These are phyloP conservation scores for Aurelia sp. DNA, from an alignment of 30 jellyfish, hydroid and myxozoan genomes.

Conservation along the genomic window DNA sequence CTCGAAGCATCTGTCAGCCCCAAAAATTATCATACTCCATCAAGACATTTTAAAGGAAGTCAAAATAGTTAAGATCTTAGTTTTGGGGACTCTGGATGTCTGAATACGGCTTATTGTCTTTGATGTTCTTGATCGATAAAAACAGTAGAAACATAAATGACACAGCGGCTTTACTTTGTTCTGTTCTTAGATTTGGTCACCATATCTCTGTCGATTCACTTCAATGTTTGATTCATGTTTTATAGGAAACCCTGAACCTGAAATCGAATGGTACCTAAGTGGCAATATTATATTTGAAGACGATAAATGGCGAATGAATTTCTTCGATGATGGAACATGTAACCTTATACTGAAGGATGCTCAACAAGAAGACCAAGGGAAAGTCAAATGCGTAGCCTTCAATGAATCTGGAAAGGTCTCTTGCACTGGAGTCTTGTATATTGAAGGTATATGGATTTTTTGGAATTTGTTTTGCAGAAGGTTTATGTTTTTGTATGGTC, in stretches of 20 bases:
- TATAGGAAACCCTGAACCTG: conserved; percentile 78
- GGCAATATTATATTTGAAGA: conserved; percentile 61
- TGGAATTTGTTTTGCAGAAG: no score
- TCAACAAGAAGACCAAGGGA: conserved; percentile 75
- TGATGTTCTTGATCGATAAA: no score
- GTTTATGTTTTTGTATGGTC: no score
- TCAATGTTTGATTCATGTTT: background rate
- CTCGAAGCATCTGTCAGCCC: no score
- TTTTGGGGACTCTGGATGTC: no score
- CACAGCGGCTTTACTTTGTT: no score
- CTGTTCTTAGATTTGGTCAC: no score
- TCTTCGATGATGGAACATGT: conserved; percentile 78
- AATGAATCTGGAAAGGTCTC: conserved; percentile 81
- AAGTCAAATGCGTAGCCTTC: conserved; percentile 82
- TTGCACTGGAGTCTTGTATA: conserved; percentile 78
- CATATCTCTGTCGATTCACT: background rate
- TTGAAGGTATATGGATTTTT: conserved; percentile 66
- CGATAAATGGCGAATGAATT: conserved; percentile 71
- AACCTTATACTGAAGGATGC: conserved; percentile 78
- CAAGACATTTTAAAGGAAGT: no score
- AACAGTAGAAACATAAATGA: no score
- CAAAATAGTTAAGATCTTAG: no score
- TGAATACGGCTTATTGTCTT: no score
- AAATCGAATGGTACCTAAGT: conserved; percentile 79
- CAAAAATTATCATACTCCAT: no score